Evolutionary conservation across 2,888 invertebrate genomes (phyloP).

Genomic region (Harpalus rubripes): DNA sequence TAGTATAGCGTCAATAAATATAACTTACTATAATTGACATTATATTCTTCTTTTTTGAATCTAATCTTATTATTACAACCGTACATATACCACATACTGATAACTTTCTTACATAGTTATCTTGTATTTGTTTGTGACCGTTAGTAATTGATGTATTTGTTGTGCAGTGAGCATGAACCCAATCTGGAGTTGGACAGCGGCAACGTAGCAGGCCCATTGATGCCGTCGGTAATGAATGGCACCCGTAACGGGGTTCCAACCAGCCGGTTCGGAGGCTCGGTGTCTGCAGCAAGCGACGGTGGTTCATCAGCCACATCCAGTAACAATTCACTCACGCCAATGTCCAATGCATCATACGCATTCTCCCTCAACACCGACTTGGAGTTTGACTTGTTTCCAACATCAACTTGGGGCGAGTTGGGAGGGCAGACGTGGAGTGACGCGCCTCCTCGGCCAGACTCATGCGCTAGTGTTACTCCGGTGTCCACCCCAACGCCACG

Average conservation of each 20-base stretch:
- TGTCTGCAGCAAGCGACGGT: slow-evolving; percentile 73
- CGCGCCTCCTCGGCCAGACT: slow-evolving; percentile 80
- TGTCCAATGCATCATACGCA: slow-evolving; percentile 56
- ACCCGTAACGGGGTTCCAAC: slow-evolving; percentile 75
- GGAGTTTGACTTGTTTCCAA: slow-evolving; percentile 79
- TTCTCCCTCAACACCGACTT: slow-evolving; percentile 72
- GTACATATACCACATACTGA: slow-evolving; percentile 45
- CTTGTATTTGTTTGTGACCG: not conserved
- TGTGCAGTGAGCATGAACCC: slow-evolving; percentile 60
- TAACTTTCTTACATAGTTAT: not conserved
- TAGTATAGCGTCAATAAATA: slow-evolving; percentile 15
- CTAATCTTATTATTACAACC: slow-evolving; percentile 62
- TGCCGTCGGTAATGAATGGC: slow-evolving; percentile 87
- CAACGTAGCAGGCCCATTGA: slow-evolving; percentile 85
- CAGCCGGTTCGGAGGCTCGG: slow-evolving; percentile 70
- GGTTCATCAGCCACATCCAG: slow-evolving; percentile 71
- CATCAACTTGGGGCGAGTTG: slow-evolving; percentile 82
- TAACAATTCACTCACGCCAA: slow-evolving; percentile 71
- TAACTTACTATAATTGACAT: not conserved
- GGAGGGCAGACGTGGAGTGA: slow-evolving; percentile 75
- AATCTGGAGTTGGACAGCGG: slow-evolving; percentile 74
- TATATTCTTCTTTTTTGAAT: slow-evolving; percentile 37
- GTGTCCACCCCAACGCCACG: slow-evolving; percentile 83
- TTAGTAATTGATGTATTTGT: slow-evolving; percentile 29
- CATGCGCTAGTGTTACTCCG: slow-evolving; percentile 82